phyloP scores from a whole-genome alignment of 1,140 invertebrate species.

The Amphibalanus amphitrite region DNA sequence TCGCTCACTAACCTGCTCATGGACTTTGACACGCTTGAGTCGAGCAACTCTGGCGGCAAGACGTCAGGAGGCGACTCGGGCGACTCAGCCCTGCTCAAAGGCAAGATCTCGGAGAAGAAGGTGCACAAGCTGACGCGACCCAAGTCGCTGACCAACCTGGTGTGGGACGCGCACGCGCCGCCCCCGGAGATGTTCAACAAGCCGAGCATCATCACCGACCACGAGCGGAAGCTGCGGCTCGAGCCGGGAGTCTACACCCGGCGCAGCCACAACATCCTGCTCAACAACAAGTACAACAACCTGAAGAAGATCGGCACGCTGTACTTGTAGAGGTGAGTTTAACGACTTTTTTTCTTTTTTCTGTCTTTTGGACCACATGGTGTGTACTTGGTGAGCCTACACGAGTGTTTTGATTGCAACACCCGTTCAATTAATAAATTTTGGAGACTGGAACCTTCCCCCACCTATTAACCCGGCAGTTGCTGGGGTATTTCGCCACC shows the following conservation, averaged over 20 bases:
- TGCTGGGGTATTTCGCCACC: no score
- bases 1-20: constrained; percentile 59
- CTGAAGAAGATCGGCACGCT: constrained; percentile 18
- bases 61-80: constrained; percentile 61
- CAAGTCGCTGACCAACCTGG: constrained; percentile 65
- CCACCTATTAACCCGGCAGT: no score
- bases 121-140: constrained; percentile 32
- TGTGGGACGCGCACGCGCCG: constrained; percentile 34
- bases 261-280: constrained; percentile 12
- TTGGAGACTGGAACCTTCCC: no score
- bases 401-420: no score
- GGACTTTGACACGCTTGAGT: constrained; percentile 65
- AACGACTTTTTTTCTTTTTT: no score
- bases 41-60: constrained; percentile 66
- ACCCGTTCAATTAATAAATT: no score
- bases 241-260: constrained; percentile 16
- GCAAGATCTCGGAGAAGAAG: constrained; percentile 55
- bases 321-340: constrained; percentile 13
- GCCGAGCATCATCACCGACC: constrained; percentile 10
- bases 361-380: no score
- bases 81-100: constrained; percentile 33
- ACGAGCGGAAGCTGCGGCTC: constrained; percentile 16
- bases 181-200: neutral
- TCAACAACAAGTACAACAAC: constrained; percentile 17
- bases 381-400: no score